These are phyloP conservation scores for Synaphobranchus kaupii DNA, from an alignment of 2,797 vertebrate species.

Conservation along the genomic window DNA sequence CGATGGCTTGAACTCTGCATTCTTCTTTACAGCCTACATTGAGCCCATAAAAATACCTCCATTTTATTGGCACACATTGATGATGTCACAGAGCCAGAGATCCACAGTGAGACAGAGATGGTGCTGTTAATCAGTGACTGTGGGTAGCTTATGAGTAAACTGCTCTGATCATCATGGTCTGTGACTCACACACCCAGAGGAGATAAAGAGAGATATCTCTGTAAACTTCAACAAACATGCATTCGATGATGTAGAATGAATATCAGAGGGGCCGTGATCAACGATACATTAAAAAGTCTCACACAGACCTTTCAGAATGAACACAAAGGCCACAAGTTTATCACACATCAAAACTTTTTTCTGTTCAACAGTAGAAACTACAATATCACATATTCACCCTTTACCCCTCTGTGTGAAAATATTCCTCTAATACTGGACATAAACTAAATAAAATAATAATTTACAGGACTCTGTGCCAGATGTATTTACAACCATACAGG, in stretches of 20 bases:
- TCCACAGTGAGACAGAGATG: background rate
- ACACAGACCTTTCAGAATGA: background rate
- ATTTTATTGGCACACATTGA: conserved; percentile 31
- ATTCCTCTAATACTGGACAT: background rate
- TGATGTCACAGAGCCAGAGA: background rate
- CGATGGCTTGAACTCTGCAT: conserved; percentile 13
- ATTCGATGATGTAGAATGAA: background rate
- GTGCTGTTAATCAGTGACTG: background rate
- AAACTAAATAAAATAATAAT: background rate
- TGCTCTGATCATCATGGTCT: background rate
- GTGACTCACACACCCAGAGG: background rate
- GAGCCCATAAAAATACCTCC: conserved; percentile 49
- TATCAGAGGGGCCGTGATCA: background rate
- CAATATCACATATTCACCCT: background rate
- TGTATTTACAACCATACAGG: background rate
- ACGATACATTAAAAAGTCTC: background rate
- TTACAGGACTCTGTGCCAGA: background rate
- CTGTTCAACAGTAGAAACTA: background rate
- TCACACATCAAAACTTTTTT: background rate
- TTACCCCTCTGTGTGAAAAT: background rate
- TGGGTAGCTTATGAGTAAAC: background rate
- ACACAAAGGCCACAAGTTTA: background rate
- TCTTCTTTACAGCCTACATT: conserved; percentile 25
- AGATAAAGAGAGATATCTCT: background rate
- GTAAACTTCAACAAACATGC: background rate